These are phyloP conservation scores for Zaprionus capensis DNA, from an alignment of 1,140 invertebrate genomes.

Conservation along the genomic window DNA sequence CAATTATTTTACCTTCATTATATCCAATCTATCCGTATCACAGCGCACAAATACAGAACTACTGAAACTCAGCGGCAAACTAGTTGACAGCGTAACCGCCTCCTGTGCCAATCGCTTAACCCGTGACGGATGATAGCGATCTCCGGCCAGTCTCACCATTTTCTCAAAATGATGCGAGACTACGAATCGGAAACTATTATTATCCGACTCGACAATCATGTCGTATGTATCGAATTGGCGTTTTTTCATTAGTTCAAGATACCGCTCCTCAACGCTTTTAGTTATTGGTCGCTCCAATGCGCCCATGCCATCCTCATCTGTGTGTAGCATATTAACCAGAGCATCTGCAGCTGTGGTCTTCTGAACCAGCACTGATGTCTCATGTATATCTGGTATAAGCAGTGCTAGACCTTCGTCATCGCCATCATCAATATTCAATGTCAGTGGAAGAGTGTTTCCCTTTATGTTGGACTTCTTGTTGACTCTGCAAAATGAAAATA, in stretches of 20 bases:
- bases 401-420: constrained; percentile 94
- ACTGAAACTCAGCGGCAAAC: constrained; percentile 95
- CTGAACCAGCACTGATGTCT: constrained; percentile 91
- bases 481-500: constrained; percentile 58
- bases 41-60: constrained; percentile 98
- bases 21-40: constrained; percentile 96
- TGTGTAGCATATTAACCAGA: constrained; percentile 79
- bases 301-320: constrained; percentile 64
- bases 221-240: constrained; percentile 96
- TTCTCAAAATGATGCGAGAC: constrained; percentile 96
- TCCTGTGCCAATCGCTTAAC: constrained; percentile 97
- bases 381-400: constrained; percentile 95
- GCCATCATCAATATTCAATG: constrained; percentile 82
- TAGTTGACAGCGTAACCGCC: constrained; percentile 96
- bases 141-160: constrained; percentile 93
- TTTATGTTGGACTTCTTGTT: constrained; percentile 84
- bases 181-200: constrained; percentile 91
- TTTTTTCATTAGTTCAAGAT: constrained; percentile 93
- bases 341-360: constrained; percentile 87
- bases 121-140: constrained; percentile 92
- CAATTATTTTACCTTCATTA: constrained; percentile 92
- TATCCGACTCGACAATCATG: constrained; percentile 92
- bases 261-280: constrained; percentile 89
- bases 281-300: constrained; percentile 85
- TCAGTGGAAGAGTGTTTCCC: constrained; percentile 82